Evolutionary conservation across 2,888 invertebrate species (phyloP), one percentile per base, ranked within the genome.

Genomic region (Drosophila merina): DNA sequence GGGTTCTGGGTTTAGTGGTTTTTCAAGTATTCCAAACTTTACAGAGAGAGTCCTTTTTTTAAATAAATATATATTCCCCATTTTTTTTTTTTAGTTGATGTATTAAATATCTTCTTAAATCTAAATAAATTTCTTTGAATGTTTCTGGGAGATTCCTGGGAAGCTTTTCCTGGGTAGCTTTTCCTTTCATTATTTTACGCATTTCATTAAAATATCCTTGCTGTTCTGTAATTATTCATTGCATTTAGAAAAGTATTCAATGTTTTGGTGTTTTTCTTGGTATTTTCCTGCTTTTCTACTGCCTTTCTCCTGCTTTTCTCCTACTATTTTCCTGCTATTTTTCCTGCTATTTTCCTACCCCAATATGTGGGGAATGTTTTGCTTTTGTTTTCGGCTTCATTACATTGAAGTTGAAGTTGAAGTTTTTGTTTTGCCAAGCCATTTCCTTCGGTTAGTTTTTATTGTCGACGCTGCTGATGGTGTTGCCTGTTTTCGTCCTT

Each of bases 311-410:
- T 6, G 14, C 40, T 10, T 14, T 40, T 40, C 14, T 14, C 40
- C 40, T 14, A 14, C 40, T 3, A 7, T 40, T 38, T 38, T 12
- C 6, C 12, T 4, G 12, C 38, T 36, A 10, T 9, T 8, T 8
- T n/a, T n/a, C 12, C 38, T 12, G 5, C 38, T 38, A 9, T 14
- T 26, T 28, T 10, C 8, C 40, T 49, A n/a, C 12, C 36, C 36
- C 36, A 36, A n/a, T 63, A 20, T 63, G 63, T 50, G 62, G 60
- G 26, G 31, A 31, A 26, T 64, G 45, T 64, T 73, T 57, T 64
- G 40, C 57, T 67, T 78, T 66, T 68, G 62, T 64, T 57, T 57
- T 50, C 56, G 63, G 60, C 69, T 59, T 57, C 64, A 68, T 68
- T 69, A 57, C 57, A 69, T 59, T 73, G 44, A 45, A 57, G 28